These are phyloP conservation scores for Muscicapa striata DNA, from an alignment of 2,797 vertebrate genomes.

Conservation along the genomic window DNA sequence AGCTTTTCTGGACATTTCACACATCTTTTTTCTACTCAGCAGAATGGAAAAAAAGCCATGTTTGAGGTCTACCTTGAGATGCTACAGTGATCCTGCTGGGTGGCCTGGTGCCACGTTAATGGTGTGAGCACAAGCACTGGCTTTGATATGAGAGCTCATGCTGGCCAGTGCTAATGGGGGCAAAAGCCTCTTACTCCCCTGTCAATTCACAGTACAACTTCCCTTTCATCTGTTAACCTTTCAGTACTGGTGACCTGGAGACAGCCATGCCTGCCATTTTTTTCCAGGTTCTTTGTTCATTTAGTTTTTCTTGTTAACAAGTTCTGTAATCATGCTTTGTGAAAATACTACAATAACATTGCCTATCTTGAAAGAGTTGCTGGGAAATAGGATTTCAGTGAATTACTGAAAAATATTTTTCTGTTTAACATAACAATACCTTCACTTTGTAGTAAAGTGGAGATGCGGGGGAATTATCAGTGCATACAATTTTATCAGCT, in stretches of 20 bases:
- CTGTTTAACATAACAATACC: slow-evolving; percentile 61
- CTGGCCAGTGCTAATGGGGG: accelerated
- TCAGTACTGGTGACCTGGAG: background rate
- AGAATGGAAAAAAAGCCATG: background rate
- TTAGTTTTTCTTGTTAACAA: slow-evolving; percentile 2
- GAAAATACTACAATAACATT: background rate
- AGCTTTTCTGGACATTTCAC: background rate
- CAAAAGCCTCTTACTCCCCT: background rate
- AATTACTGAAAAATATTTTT: slow-evolving; percentile 44
- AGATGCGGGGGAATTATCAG: slow-evolving; percentile 18
- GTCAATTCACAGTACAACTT: background rate
- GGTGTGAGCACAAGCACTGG: background rate
- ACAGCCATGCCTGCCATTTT: background rate
- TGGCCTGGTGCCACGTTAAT: background rate
- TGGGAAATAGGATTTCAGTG: slow-evolving; percentile 53
- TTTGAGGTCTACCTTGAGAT: background rate
- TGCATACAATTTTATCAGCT: slow-evolving; percentile 46
- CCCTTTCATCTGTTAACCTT: slow-evolving; percentile 14
- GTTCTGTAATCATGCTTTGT: background rate
- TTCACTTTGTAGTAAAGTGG: slow-evolving; percentile 17
- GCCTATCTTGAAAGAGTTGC: background rate
- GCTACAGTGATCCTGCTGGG: background rate
- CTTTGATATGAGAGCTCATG: background rate
- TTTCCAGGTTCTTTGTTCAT: slow-evolving; percentile 7
- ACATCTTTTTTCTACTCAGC: accelerated